A percentile compares a stretch with the other conserved stretches of the same genome.
Evolutionary conservation across 2,888 invertebrate genomes (phyloP).

Genomic region (Artemia sp.): DNA sequence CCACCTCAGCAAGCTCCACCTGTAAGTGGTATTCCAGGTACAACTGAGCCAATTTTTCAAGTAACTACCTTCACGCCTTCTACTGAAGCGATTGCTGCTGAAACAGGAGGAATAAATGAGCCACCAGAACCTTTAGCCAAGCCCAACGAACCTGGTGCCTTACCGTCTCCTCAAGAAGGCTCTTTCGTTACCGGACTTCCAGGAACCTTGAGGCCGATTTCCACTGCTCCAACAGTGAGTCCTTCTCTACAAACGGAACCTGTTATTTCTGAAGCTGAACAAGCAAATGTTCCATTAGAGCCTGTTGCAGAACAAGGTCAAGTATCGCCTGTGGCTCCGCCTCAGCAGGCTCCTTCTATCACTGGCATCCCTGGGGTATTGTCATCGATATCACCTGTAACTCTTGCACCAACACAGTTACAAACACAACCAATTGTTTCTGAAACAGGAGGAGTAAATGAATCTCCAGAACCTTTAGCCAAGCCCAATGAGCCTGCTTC

Average conservation of each 20-base stretch:
- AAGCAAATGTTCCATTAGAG: not conserved
- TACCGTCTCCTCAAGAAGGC: not conserved
- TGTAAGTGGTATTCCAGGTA: not conserved
- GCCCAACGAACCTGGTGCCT: not conserved
- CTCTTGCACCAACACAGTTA: too few species aligned
- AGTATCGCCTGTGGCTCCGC: not conserved
- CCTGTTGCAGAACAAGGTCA: not conserved
- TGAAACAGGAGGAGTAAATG: too few species aligned
- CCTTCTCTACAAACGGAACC: not conserved
- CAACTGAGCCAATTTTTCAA: not conserved
- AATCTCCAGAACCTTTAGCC: not conserved
- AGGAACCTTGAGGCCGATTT: not conserved
- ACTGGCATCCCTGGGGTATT: too few species aligned
- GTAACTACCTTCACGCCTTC: not conserved
- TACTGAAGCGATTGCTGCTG: not conserved
- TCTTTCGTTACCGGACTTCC: not conserved
- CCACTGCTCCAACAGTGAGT: not conserved
- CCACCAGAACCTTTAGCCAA: not conserved
- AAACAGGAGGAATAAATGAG: not conserved
- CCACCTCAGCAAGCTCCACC: not conserved
- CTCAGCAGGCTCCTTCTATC: constrained; percentile 6
- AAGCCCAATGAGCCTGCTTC: not conserved
- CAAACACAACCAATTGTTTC: too few species aligned
- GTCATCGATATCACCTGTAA: too few species aligned
- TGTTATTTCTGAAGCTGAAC: not conserved